phyloP scores from a whole-genome alignment of 2,888 invertebrate species.

The Philonicus albiceps region DNA sequence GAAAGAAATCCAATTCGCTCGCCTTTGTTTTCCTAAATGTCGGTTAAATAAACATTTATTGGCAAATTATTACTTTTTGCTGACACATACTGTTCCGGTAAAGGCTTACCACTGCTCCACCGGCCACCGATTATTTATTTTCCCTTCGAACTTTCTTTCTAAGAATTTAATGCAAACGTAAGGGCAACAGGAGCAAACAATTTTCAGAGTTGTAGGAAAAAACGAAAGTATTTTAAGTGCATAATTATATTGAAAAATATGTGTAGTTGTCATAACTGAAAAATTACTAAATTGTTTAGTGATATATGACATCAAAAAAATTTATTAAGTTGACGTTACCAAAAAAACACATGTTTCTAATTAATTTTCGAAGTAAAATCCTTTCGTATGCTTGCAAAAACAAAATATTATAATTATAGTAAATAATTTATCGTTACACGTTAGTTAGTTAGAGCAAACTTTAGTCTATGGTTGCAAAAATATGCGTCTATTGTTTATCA shows the following conservation, averaged over 20 bases:
- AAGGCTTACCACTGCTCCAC: neutral
- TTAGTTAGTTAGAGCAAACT: no score
- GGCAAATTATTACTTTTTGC: constrained; percentile 24
- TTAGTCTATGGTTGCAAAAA: no score
- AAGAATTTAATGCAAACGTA: neutral
- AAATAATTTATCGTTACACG: no score
- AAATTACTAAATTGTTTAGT: no score
- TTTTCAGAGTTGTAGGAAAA: neutral
- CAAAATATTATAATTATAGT: no score
- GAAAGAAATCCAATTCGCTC: constrained; percentile 18
- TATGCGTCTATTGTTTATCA: no score
- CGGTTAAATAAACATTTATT: constrained; percentile 15
- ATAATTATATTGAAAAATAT: neutral
- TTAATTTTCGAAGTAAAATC: no score
- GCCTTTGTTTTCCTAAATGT: constrained; percentile 15
- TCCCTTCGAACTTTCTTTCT: neutral
- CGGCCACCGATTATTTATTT: neutral
- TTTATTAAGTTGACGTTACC: no score
- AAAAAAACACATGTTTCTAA: no score
- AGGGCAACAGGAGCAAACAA: neutral
- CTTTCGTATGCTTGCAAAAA: no score
- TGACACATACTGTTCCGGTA: neutral
- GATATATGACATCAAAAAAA: no score
- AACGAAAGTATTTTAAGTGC: neutral
- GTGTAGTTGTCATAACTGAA: neutral